phyloP scores from a whole-genome alignment of 2,113 vertebrate genomes.

The Mola mola region DNA sequence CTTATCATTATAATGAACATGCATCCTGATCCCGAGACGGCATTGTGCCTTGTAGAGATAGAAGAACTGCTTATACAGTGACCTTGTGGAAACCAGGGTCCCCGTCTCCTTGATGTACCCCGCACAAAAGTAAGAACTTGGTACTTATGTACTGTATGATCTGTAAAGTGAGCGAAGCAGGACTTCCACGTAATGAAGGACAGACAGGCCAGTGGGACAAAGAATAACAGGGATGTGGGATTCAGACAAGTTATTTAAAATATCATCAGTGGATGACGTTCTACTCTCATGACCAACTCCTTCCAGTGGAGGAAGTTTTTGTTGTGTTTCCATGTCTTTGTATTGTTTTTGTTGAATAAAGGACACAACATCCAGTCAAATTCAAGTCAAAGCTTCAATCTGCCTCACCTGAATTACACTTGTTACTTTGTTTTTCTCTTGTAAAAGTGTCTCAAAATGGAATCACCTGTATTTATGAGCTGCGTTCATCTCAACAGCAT shows the following conservation, averaged over 20 bases:
- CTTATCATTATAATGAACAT: conserved; percentile 42
- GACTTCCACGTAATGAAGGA: conserved; percentile 33
- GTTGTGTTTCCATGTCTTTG: not conserved
- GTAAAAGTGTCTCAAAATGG: no score
- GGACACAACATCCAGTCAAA: no score
- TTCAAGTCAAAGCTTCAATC: no score
- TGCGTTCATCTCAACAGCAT: no score
- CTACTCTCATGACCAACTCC: not conserved
- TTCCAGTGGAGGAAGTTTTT: not conserved
- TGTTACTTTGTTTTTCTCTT: no score
- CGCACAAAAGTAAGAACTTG: conserved; percentile 43
- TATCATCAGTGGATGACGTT: not conserved
- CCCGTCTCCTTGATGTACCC: conserved; percentile 25
- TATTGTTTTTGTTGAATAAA: not conserved
- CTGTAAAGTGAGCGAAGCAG: conserved; percentile 5
- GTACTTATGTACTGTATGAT: conserved; percentile 51
- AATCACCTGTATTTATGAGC: no score
- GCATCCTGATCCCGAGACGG: not conserved
- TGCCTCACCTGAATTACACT: no score
- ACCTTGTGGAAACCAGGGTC: conserved; percentile 66
- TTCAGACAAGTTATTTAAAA: no score
- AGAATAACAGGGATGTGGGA: not conserved
- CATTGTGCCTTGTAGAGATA: conserved; percentile 29
- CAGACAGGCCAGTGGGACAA: not conserved
- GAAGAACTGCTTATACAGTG: conserved; percentile 62